Conservation (phyloP, 2,888 invertebrate genomes). For the Temnothorax rugatulus region DNA sequence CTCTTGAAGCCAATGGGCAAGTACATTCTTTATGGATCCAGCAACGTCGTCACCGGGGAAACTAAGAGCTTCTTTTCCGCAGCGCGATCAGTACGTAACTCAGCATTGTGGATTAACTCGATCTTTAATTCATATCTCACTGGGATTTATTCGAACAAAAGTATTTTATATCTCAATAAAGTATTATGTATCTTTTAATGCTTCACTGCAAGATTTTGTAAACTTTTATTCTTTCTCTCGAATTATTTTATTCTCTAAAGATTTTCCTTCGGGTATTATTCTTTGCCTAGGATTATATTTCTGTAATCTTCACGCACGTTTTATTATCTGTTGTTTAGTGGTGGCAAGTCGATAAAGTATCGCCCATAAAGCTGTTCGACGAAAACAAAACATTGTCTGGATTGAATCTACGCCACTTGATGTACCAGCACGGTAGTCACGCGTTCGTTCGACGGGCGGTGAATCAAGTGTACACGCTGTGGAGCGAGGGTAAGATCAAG, state of each 20-base stretch:
- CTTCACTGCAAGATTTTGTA: background rate
- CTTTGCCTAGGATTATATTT: background rate
- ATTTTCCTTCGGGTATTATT: background rate
- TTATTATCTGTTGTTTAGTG: conserved; percentile 87
- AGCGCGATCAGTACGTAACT: conserved; percentile 92
- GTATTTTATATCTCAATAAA: background rate
- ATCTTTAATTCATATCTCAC: background rate
- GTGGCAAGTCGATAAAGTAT: conserved; percentile 97
- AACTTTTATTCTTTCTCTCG: background rate
- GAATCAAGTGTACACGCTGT: conserved; percentile 91
- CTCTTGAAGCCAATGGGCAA: conserved; percentile 95
- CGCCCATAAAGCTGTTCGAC: conserved; percentile 95
- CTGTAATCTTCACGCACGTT: background rate
- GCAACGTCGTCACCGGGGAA: conserved; percentile 96
- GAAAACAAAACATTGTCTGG: conserved; percentile 95
- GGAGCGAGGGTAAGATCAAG: conserved; percentile 93
- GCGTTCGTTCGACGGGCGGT: conserved; percentile 91
- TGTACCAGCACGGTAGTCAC: conserved; percentile 92
- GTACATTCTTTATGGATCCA: conserved; percentile 95
- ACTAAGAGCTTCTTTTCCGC: conserved; percentile 97
- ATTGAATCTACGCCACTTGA: conserved; percentile 93
- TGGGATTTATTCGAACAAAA: background rate
- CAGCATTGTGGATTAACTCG: conserved; percentile 33
- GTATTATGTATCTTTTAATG: background rate
- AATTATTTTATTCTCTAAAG: background rate